Evolutionary conservation across 2,113 vertebrate genomes (phyloP).

Genomic region (Heterotilapia buettikoferi): DNA sequence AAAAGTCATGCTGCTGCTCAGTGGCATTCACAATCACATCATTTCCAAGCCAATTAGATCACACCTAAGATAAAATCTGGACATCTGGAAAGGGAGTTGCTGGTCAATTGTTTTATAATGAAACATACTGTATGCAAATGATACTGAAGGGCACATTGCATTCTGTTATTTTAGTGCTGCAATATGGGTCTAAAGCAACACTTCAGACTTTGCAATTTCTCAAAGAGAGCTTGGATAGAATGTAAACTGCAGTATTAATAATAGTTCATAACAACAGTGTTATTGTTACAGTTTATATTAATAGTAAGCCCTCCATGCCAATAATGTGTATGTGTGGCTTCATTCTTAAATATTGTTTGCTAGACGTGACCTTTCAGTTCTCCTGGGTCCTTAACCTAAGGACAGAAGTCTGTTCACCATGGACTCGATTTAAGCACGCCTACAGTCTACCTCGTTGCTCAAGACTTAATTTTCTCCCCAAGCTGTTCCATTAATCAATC

Average conservation of each 20-base stretch:
- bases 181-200: background rate
- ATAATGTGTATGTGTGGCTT: background rate
- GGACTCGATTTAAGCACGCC: constrained; percentile 38
- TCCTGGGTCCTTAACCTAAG: constrained; percentile 1
- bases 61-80: background rate
- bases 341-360: background rate
- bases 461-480: constrained; percentile 53
- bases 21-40: background rate
- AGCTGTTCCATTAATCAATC: constrained; percentile 44
- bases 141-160: background rate
- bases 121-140: background rate
- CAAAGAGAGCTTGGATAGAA: background rate
- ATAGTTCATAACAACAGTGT: background rate
- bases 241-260: background rate
- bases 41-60: background rate
- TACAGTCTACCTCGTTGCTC: constrained; percentile 11
- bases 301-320: background rate
- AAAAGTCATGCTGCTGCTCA: background rate
- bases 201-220: background rate
- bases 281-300: background rate
- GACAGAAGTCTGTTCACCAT: constrained; percentile 6
- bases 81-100: background rate
- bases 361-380: constrained; percentile 20
- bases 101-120: background rate
- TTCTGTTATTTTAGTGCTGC: background rate